A percentile compares a stretch with the other conserved stretches of the same genome.
These are phyloP conservation scores for Uloborus plumipes DNA, from an alignment of 2,888 invertebrate species.

Conservation along the genomic window DNA sequence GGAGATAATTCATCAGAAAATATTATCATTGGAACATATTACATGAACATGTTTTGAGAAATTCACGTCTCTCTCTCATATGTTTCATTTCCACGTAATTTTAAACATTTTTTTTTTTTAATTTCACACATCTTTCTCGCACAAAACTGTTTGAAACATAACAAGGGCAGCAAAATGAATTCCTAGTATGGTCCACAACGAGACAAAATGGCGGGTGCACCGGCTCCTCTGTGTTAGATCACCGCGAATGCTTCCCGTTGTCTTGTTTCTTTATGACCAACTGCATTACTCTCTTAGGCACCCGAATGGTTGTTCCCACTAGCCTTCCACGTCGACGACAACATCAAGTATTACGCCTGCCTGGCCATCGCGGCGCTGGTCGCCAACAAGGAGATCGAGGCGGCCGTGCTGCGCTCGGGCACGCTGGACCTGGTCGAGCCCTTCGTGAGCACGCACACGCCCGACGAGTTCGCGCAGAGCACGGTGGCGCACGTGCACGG, in stretches of 20 bases:
- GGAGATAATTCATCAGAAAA: too few species aligned
- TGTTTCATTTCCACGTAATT: too few species aligned
- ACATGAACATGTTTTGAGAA: too few species aligned
- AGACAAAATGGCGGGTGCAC: too few species aligned
- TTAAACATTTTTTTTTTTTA: too few species aligned
- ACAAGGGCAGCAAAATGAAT: too few species aligned
- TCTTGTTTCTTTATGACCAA: not conserved
- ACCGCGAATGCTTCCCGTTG: not conserved
- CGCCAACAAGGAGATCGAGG: slow-evolving; percentile 97
- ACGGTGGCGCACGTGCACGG: slow-evolving; percentile 94
- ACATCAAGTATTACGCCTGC: slow-evolving; percentile 98
- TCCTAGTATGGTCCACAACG: too few species aligned
- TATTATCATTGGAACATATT: too few species aligned
- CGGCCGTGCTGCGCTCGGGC: slow-evolving; percentile 93
- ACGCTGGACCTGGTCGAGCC: slow-evolving; percentile 96
- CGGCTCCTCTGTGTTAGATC: not conserved
- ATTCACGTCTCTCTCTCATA: too few species aligned
- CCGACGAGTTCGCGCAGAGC: slow-evolving; percentile 92
- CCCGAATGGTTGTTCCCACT: slow-evolving; percentile 98
- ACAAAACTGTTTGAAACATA: too few species aligned
- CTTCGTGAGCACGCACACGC: slow-evolving; percentile 93
- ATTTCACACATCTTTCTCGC: too few species aligned
- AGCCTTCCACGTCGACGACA: slow-evolving; percentile 94
- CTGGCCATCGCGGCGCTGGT: slow-evolving; percentile 96
- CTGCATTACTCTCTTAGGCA: slow-evolving; percentile 14